phyloP scores from a whole-genome alignment of 1,140 invertebrate genomes.

The Pentalonia nigronervosa region DNA sequence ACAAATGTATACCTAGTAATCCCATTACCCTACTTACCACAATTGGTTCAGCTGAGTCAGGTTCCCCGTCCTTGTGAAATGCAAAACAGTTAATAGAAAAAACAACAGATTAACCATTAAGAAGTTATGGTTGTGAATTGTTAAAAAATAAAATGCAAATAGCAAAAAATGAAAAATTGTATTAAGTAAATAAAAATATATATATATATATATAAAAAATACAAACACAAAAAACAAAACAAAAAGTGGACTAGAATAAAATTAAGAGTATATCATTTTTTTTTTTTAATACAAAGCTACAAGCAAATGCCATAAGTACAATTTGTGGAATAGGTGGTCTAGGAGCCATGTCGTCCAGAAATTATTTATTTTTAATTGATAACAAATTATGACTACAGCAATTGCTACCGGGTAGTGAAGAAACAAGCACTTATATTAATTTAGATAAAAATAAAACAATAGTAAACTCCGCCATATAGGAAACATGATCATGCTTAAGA shows the following conservation, averaged over 20 bases:
- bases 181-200: conserved; percentile 11
- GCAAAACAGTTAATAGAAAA: conserved; percentile 54
- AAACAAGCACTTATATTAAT: conserved; percentile 58
- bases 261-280: background rate
- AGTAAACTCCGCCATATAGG: conserved; percentile 64
- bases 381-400: background rate
- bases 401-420: background rate
- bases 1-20: conserved; percentile 58
- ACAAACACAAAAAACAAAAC: conserved; percentile 54
- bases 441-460: conserved; percentile 57
- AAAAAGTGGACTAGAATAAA: conserved; percentile 47
- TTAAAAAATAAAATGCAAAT: conserved; percentile 56
- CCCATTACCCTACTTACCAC: conserved; percentile 78
- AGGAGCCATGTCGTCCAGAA: background rate
- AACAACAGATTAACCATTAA: conserved; percentile 52
- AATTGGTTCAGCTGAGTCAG: conserved; percentile 87
- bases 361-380: background rate
- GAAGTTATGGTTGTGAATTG: conserved; percentile 41
- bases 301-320: conserved; percentile 22
- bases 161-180: conserved; percentile 52
- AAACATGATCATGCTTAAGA: conserved; percentile 45
- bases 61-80: conserved; percentile 77
- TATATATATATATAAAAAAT: conserved; percentile 1
- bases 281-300: conserved; percentile 11
- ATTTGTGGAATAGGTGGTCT: background rate